Percentiles rank a stretch among this genome's conserved stretches.
phyloP scores from a whole-genome alignment of 1,140 invertebrate species.

The Hylyphantes graminicola region DNA sequence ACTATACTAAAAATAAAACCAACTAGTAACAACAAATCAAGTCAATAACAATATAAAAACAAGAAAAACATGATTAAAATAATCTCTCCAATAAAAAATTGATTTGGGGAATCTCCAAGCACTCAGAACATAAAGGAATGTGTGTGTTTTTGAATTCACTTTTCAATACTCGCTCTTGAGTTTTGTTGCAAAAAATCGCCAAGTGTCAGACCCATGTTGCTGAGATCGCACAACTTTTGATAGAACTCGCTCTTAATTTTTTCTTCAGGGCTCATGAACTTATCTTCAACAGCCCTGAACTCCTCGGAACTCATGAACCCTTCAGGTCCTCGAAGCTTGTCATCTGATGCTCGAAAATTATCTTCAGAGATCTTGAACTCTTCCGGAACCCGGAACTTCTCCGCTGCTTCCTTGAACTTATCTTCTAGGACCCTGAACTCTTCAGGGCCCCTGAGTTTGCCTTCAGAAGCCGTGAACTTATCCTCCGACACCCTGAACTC shows the following conservation, averaged over 20 bases:
- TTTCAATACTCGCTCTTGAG: conserved; percentile 10
- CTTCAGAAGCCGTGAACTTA: too few species aligned
- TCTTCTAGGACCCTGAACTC: too few species aligned
- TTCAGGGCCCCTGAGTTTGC: too few species aligned
- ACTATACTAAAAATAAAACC: not conserved
- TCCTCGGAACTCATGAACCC: too few species aligned
- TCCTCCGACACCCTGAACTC: too few species aligned
- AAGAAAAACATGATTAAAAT: conserved; percentile 32
- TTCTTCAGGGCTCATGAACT: conserved; percentile 18
- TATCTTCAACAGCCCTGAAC: too few species aligned
- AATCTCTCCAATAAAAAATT: conserved; percentile 25
- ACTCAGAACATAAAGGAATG: conserved; percentile 38
- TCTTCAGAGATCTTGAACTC: too few species aligned
- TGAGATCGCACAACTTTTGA: conserved; percentile 53
- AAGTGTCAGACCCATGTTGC: conserved; percentile 46
- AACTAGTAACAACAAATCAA: conserved; percentile 17
- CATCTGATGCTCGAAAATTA: too few species aligned
- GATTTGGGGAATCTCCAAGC: conserved; percentile 33
- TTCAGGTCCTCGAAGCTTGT: too few species aligned
- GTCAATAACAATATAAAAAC: conserved; percentile 8
- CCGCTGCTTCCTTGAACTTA: too few species aligned
- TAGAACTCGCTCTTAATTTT: conserved; percentile 52
- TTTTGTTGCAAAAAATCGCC: conserved; percentile 52
- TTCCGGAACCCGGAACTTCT: too few species aligned
- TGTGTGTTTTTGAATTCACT: conserved; percentile 51